Conservation (phyloP, 2,797 vertebrate genomes). For the Nyctibius grandis region DNA sequence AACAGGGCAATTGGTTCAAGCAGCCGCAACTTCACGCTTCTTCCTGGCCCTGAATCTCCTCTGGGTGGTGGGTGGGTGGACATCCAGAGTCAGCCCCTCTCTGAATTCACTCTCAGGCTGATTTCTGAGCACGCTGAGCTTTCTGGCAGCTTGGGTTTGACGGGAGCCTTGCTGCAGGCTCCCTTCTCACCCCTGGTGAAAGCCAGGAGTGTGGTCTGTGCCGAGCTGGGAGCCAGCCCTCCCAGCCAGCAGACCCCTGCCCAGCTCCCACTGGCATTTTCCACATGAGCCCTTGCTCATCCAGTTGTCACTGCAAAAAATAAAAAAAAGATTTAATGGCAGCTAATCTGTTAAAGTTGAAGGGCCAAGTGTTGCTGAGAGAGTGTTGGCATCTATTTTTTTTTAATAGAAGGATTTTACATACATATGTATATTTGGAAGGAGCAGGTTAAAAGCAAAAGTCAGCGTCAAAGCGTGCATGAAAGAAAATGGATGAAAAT, state of each 20-base stretch:
- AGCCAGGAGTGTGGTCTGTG: not conserved
- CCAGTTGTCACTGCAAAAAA: not conserved
- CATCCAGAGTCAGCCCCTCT: not conserved
- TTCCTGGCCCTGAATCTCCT: not conserved
- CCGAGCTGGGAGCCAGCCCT: not conserved
- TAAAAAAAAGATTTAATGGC: not conserved
- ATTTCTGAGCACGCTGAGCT: not conserved
- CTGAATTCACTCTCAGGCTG: not conserved
- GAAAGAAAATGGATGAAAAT: not conserved
- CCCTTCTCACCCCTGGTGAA: not conserved
- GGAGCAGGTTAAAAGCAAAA: not conserved
- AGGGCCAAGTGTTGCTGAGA: not conserved
- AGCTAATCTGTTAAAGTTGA: not conserved
- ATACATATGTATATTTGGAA: not conserved
- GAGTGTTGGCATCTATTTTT: not conserved
- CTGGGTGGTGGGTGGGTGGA: not conserved
- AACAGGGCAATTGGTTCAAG: not conserved
- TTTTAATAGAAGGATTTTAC: not conserved
- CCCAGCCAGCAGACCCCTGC: not conserved
- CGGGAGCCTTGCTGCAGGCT: not conserved
- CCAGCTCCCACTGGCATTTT: fast-evolving
- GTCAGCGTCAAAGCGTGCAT: fast-evolving
- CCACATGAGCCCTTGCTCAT: fast-evolving
- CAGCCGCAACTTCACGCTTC: fast-evolving
- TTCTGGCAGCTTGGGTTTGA: not conserved